phyloP scores from a whole-genome alignment of 2,797 vertebrate species.

The Sarcoramphus papa region DNA sequence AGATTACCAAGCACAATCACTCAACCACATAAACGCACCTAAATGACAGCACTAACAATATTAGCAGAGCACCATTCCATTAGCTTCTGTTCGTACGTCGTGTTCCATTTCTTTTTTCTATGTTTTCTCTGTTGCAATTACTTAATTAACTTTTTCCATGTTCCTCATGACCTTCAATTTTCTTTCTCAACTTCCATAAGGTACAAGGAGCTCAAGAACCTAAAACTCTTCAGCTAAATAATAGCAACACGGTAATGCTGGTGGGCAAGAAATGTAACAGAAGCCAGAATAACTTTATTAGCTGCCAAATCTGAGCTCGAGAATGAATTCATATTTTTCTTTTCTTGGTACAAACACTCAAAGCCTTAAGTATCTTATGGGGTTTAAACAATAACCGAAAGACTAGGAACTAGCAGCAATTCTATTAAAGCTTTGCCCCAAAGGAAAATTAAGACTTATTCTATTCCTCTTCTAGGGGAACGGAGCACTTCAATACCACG shows the following conservation, averaged over 20 bases:
- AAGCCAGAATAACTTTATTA: slow-evolving; percentile 19
- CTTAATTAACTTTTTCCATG: background rate
- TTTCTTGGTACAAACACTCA: slow-evolving; percentile 13
- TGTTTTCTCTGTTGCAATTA: background rate
- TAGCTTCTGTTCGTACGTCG: background rate
- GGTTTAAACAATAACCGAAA: slow-evolving; percentile 44
- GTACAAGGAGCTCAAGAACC: background rate
- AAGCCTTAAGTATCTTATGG: slow-evolving; percentile 13
- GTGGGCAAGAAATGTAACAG: background rate
- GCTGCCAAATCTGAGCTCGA: background rate
- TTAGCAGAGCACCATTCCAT: background rate
- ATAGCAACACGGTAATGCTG: background rate
- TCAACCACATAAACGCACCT: background rate
- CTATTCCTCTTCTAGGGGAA: background rate
- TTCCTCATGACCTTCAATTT: background rate
- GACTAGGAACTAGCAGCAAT: background rate
- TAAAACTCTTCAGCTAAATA: background rate
- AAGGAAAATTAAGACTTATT: slow-evolving; percentile 43
- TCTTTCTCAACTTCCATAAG: background rate
- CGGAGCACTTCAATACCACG: background rate
- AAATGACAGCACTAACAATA: background rate
- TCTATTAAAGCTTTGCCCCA: slow-evolving; percentile 24
- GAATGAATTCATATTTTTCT: slow-evolving; percentile 1
- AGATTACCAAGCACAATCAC: background rate
- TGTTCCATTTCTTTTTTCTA: background rate